Conservation (phyloP, 2,888 invertebrate species). For the Amitus sp. region DNA sequence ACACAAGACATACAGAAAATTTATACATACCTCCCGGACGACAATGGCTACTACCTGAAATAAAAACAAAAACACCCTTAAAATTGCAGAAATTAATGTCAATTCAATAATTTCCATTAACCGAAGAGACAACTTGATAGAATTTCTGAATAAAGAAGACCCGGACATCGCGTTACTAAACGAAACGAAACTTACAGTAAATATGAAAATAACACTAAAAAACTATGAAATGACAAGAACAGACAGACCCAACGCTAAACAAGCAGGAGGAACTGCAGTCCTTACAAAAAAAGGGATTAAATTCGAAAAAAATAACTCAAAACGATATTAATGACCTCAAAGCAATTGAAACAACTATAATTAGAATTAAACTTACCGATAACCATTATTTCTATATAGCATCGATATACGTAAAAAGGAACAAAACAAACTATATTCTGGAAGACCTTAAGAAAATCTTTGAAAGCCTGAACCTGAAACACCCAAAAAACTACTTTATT, state of each 20-base stretch:
- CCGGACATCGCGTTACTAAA: conserved; percentile 26
- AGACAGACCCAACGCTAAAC: conserved; percentile 16
- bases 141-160: conserved; percentile 1
- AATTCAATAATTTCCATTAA: conserved; percentile 27
- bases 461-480: conserved; percentile 1
- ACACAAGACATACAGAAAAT: no score
- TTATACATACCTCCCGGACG: no score
- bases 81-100: conserved; percentile 20
- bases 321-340: no score
- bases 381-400: no score
- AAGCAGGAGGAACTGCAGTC: conserved; percentile 35
- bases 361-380: no score
- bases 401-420: no score
- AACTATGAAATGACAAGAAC: conserved; percentile 28
- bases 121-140: not conserved
- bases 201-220: conserved; percentile 19
- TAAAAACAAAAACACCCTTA: not conserved
- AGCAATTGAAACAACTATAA: not conserved
- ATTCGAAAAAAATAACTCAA: no score
- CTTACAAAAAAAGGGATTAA: conserved; percentile 21
- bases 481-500: conserved; percentile 15
- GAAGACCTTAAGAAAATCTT: conserved; percentile 8
- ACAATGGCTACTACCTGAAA: no score
- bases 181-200: conserved; percentile 35
- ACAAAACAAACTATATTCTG: no score